Base-by-base conservation (phyloP, 2,113 vertebrate species). In the Artemisiospiza belli region DNA sequence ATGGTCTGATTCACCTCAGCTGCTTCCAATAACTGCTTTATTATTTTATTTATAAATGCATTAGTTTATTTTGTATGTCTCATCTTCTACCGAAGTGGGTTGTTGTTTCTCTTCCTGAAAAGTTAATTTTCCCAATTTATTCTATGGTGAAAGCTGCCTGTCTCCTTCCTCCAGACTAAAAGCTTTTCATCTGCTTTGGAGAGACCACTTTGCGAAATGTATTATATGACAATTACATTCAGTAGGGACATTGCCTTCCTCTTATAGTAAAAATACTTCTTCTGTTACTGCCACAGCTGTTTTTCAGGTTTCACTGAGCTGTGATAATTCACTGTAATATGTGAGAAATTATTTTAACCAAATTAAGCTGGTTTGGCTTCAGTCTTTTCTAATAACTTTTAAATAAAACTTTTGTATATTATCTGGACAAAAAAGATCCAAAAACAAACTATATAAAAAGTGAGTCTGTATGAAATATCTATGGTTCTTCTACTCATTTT, bases 181-280 rank as follows among this genome's bases (percentile, higher is more conserved):
- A 90, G 70, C 44, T 92, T 90, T 93, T 85, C 44, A 24, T 67
- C 63, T 79, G 25, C 43, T 89, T 87, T 78, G 35, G 61, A 70
- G 46, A 46, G 21, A 58, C 77, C 17, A 47, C 18, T 83, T 92
- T 80, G 28, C 69, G 39, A 62, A 88, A 73, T 49, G 4, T 62
- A 41, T 94, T 85, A 9, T 54, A n/a, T 12, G 33, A 43, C 37
- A 80, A 55, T 70, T 69, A 21, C 0, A 1, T 54, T 5, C 5
- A 66, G 18, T 54, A 44, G 35, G 47, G 73, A 47, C n/a, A 68
- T 27, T 82, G 14, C 4, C 14, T 89, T 25, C 37, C 30, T 62
- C 44, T 85, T 61, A 55, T 6, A 73, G 18, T 80, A 27, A 81
- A 85, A 81, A 89, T 55, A 61, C 41, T 75, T 59, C 3, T 30